phyloP scores from a whole-genome alignment of 2,113 vertebrate genomes.

The Bos indicus region DNA sequence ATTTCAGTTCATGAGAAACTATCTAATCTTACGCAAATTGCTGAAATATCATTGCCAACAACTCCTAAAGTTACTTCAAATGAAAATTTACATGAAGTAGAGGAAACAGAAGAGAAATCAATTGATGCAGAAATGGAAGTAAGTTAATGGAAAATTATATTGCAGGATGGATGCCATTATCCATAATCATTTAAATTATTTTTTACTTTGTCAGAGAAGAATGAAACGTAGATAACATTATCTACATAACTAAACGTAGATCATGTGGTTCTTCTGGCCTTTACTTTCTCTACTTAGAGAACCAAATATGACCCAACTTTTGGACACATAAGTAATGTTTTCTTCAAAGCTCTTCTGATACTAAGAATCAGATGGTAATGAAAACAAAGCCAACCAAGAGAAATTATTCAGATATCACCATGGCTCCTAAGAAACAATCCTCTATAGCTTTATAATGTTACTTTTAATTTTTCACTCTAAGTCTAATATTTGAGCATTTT shows the following conservation, averaged over 20 bases:
- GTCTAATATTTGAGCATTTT: background rate
- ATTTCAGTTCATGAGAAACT: slow-evolving; percentile 77
- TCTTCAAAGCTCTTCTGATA: background rate
- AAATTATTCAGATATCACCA: background rate
- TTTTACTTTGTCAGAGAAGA: slow-evolving; percentile 1
- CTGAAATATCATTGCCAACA: slow-evolving; percentile 73
- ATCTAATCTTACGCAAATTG: slow-evolving; percentile 75
- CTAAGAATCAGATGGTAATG: background rate
- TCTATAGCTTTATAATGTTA: background rate
- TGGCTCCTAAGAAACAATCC: background rate
- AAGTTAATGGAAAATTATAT: slow-evolving; percentile 38
- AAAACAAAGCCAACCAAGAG: background rate
- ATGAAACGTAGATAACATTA: background rate
- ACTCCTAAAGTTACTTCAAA: slow-evolving; percentile 33
- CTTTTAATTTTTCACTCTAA: background rate
- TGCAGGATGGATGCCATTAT: background rate
- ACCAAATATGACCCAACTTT: background rate
- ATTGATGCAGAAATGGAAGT: slow-evolving; percentile 73
- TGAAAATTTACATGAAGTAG: background rate
- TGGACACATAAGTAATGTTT: background rate
- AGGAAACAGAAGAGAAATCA: slow-evolving; percentile 16
- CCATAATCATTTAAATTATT: background rate
- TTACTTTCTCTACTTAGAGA: background rate
- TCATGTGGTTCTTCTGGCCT: background rate
- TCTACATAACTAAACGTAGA: background rate